Evolutionary conservation across 2,888 invertebrate genomes (phyloP), one percentile per base, ranked within the genome.

Genomic region (Heliconius ethilla): DNA sequence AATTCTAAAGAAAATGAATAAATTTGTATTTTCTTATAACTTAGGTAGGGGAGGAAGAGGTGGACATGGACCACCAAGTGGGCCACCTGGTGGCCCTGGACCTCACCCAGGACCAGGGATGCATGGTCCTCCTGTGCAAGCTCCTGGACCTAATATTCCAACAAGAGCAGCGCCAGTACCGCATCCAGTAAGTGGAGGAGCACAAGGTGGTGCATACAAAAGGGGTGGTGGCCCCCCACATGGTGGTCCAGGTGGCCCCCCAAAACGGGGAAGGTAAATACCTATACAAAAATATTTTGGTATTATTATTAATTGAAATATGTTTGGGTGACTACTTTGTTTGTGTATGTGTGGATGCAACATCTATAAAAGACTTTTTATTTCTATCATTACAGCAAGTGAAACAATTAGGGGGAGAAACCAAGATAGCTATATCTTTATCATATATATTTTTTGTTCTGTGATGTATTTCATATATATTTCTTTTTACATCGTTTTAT

Each of bases 211-310:
- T 9, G 82, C 92, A 0, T 93, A 86, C 84, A 93, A 93, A 82
- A 84, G 93, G 45, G 91, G 92, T 7, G 90, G 91, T 3, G 91
- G 89, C 1, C 93, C 92, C 2, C 86, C 87, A 0, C 91, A 90
- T 69, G 89, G 89, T 3, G 92, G 90, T 0, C 90, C 90, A 0
- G 81, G 92, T 9, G 93, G 91, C 45, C 93, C 93, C 37, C 91
- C 93, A 0, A 94, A 94, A 83, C 89, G 94, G 33, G 91, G 92
- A 83, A 89, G 93, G 93, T 92, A 80, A 70, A 7, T 11, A 29
- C 6, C 15, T 45, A 45, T 45, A 45, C 5, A 45, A 15, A 45
- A 45, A 45, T 45, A 45, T 45, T 15, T 45, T 45, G 15, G 45
- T 45, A 15, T 45, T 45, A 13, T 15, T 45, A 45, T 45, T 45